These are phyloP conservation scores for Serranus cabrilla DNA, from an alignment of 2,797 vertebrate species.

Conservation along the genomic window DNA sequence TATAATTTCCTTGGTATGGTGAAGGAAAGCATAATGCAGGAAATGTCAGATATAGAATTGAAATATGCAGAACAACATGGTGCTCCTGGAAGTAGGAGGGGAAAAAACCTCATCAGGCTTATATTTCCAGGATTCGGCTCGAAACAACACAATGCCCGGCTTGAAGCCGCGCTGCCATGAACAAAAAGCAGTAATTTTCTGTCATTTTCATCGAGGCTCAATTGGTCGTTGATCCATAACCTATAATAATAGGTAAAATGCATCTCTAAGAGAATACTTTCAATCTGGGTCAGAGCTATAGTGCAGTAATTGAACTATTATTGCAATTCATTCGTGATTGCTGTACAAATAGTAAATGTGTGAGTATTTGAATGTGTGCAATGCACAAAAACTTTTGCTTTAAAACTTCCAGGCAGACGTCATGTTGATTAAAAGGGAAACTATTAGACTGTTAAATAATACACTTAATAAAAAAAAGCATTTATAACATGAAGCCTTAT, in stretches of 20 bases:
- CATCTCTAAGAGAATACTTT: slow-evolving; percentile 1
- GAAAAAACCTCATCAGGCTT: slow-evolving; percentile 1
- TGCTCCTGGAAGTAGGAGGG: neutral
- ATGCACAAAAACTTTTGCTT: slow-evolving; percentile 3
- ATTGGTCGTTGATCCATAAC: slow-evolving; percentile 28
- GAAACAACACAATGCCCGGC: neutral
- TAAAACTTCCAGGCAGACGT: neutral
- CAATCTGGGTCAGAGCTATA: neutral
- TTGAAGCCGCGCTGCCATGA: neutral
- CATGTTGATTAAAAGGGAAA: neutral
- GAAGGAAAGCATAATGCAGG: neutral
- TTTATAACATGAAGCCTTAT: too few species aligned
- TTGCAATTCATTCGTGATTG: neutral
- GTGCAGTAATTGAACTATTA: too few species aligned
- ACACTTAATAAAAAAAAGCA: too few species aligned
- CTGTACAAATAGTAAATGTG: neutral
- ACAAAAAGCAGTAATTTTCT: slow-evolving; percentile 22
- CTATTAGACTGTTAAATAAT: neutral
- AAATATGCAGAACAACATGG: slow-evolving; percentile 13
- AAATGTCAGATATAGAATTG: neutral
- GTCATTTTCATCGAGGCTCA: slow-evolving; percentile 8
- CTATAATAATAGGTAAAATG: slow-evolving; percentile 24
- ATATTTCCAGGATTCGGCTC: slow-evolving; percentile 16
- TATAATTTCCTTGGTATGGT: too few species aligned
- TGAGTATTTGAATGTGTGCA: neutral